Evolutionary conservation across 2,888 invertebrate genomes (phyloP).

Genomic region (Eilema griseolum): DNA sequence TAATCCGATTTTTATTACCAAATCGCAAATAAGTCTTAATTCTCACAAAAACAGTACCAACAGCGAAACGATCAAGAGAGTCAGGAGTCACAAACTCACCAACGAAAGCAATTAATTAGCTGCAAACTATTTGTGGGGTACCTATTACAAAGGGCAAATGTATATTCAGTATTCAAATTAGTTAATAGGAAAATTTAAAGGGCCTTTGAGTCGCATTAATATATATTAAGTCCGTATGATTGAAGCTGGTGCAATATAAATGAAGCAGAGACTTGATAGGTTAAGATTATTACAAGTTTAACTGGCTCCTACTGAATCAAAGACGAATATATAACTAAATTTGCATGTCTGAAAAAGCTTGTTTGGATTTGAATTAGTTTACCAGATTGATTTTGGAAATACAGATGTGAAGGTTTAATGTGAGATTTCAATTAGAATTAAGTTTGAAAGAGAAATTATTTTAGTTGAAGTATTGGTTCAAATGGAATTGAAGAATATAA

Average conservation of each 20-base stretch:
- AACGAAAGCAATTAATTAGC: not conserved
- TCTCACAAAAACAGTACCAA: not conserved
- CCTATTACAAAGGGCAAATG: not conserved
- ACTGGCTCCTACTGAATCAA: not conserved
- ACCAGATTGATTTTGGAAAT: conserved; percentile 15
- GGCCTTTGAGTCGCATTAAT: conserved; percentile 37
- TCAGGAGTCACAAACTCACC: not conserved
- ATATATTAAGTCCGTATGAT: conserved; percentile 34
- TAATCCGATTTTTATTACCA: too few relatives aligned
- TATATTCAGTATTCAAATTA: conserved; percentile 32
- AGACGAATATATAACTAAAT: conserved; percentile 17
- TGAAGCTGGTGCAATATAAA: conserved; percentile 30
- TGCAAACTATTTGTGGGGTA: not conserved
- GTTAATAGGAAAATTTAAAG: conserved; percentile 30
- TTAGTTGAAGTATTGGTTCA: not conserved
- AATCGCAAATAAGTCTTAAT: too few relatives aligned
- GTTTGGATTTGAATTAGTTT: conserved; percentile 10
- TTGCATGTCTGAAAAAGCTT: conserved; percentile 24
- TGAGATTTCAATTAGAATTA: not conserved
- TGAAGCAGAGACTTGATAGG: conserved; percentile 13
- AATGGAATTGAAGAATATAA: not conserved
- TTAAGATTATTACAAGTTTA: conserved; percentile 12
- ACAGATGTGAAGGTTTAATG: not conserved
- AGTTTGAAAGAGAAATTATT: not conserved
- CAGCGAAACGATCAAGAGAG: not conserved